A percentile compares a stretch with the other conserved stretches of the same genome.
Evolutionary conservation across 2,888 invertebrate genomes (phyloP).

Genomic region (Bellardia pandia): DNA sequence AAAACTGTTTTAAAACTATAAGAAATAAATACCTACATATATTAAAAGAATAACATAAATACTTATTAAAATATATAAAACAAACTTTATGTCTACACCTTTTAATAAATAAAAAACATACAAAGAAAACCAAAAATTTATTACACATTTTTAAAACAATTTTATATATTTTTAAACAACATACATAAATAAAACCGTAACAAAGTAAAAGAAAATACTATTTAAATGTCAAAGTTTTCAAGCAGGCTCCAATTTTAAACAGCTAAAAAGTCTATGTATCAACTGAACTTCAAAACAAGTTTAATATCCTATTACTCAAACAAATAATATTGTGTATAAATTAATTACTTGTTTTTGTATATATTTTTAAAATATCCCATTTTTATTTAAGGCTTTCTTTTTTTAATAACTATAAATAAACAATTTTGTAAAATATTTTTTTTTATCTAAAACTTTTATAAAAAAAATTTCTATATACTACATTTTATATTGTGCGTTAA

Average conservation of each 20-base stretch:
- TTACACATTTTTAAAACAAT: conserved; percentile 49
- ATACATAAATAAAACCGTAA: conserved; percentile 1
- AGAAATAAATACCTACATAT: conserved; percentile 32
- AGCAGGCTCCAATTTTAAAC: not conserved
- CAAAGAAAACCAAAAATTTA: conserved; percentile 17
- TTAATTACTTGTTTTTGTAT: conserved; percentile 31
- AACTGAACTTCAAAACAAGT: not conserved
- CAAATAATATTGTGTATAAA: not conserved
- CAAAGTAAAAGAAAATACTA: conserved; percentile 6
- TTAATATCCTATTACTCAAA: conserved; percentile 11
- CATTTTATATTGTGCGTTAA: conserved; percentile 55
- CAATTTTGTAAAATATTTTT: conserved; percentile 45
- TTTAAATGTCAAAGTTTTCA: not conserved
- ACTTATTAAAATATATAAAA: conserved; percentile 38
- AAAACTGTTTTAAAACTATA: conserved; percentile 67
- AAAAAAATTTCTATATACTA: conserved; percentile 4
- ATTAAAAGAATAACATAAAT: conserved; percentile 36
- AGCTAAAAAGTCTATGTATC: not conserved
- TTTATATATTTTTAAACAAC: conserved; percentile 43
- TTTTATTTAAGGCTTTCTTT: conserved; percentile 30
- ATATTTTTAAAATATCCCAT: conserved; percentile 5
- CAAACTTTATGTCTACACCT: conserved; percentile 47
- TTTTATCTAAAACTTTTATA: conserved; percentile 24
- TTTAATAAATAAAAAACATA: conserved; percentile 19
- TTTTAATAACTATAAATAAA: not conserved